Conservation (phyloP, 2,113 vertebrate genomes). For the Lasiurus borealis region DNA sequence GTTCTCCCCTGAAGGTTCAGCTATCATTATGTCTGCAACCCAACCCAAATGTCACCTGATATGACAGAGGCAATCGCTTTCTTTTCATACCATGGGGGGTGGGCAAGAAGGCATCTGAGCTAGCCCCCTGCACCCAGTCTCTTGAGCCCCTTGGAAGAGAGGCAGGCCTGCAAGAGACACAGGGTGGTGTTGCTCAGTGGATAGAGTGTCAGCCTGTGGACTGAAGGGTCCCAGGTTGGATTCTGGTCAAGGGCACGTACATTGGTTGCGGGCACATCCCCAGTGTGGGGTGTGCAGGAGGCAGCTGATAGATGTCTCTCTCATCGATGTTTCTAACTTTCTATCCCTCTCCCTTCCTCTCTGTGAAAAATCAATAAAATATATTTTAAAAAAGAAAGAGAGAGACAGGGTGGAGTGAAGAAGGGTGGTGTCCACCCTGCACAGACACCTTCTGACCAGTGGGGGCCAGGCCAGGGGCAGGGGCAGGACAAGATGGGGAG, state of each 20-base stretch:
- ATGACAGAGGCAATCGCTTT: conserved; percentile 63
- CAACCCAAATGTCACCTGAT: conserved; percentile 75
- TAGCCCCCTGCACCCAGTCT: background rate
- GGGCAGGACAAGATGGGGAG: background rate
- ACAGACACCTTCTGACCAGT: background rate
- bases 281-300: too few species aligned
- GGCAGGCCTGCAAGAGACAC: background rate
- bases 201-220: too few species aligned
- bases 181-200: too few species aligned
- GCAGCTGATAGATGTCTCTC: too few species aligned
- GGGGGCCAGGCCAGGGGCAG: background rate
- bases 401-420: background rate
- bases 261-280: too few species aligned
- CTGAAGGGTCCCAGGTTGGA: too few species aligned
- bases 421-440: too few species aligned
- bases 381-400: background rate
- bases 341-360: too few species aligned
- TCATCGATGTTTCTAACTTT: too few species aligned
- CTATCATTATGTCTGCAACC: conserved; percentile 79
- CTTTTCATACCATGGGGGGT: conserved; percentile 39
- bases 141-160: background rate
- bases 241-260: too few species aligned
- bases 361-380: too few species aligned
- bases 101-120: background rate
- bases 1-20: conserved; percentile 74